These are phyloP conservation scores for Phrynocephalus vlangalii DNA, from an alignment of 2,797 vertebrate species.

Conservation along the genomic window DNA sequence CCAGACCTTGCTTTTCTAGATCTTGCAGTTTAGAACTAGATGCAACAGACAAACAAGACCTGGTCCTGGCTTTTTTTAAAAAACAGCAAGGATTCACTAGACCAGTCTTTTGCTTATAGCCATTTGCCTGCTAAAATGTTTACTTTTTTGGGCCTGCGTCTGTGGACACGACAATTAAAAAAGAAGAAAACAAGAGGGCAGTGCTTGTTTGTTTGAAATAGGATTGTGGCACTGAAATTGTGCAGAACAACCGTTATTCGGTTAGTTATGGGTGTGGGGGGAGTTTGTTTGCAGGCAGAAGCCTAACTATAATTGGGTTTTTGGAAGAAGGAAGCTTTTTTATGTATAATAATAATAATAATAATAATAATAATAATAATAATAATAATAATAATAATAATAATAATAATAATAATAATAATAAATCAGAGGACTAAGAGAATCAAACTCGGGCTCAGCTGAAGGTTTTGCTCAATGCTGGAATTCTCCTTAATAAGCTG, in stretches of 20 bases:
- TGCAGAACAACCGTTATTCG: slow-evolving; percentile 44
- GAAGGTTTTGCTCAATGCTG: slow-evolving; percentile 73
- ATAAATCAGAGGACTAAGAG: slow-evolving; percentile 72
- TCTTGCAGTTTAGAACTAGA: no score
- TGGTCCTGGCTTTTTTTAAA: neutral
- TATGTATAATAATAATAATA: slow-evolving; percentile 56
- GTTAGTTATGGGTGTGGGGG: slow-evolving; percentile 52
- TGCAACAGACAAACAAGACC: no score
- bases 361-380: slow-evolving; percentile 65
- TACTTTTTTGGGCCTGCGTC: no score
- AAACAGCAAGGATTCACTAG: neutral
- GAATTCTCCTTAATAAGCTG: slow-evolving; percentile 77
- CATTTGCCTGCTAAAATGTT: no score
- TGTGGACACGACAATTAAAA: neutral
- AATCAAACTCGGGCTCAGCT: slow-evolving; percentile 67
- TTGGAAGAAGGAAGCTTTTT: slow-evolving; percentile 69
- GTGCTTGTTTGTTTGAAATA: slow-evolving; percentile 51
- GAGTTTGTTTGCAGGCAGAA: slow-evolving; percentile 72
- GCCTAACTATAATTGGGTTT: slow-evolving; percentile 70
- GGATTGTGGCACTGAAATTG: slow-evolving; percentile 64
- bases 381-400: slow-evolving; percentile 63
- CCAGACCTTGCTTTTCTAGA: no score
- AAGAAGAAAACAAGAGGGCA: slow-evolving; percentile 62
- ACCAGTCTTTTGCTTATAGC: no score
- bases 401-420: slow-evolving; percentile 67